Evolutionary conservation across 1,140 invertebrate species (phyloP), one percentile per base, ranked within the genome.

Genomic region (Brachionus rotundiformis): DNA sequence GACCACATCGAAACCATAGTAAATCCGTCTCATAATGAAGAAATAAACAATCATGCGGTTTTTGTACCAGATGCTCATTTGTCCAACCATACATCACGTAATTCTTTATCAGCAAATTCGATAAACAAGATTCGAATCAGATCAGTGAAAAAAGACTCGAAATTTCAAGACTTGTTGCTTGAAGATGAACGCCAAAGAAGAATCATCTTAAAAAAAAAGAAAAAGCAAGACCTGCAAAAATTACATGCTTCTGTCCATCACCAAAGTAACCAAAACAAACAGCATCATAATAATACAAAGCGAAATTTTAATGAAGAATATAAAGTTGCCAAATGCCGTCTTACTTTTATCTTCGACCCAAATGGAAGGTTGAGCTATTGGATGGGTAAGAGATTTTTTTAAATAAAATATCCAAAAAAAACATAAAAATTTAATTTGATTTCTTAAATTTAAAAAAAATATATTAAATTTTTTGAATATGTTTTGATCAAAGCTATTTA

Each of bases 341-440:
- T 68, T 41, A 83, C 83, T 16, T 83, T 89, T 83, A 85, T 88
- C 13, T 89, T 89, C 82, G 88, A 89, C 82, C 88, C 88, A 6
- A 86, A 87, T 3, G 88, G 88, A 6, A 85, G 87, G 0, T 82
- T 88, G n/a, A 85, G 86, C 19, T 89, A 89, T 82, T 89, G 87
- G 86, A 89, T 88, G 88, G 86, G 79, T 79, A 79, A 54, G 47
- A 54, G 13, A 54, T 13, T 41, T 1, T 5, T 13, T 41, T 41
- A 13, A 41, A 41, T 13, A 13, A 41, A 36, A 36, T 36, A 8
- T 4, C 33, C 33, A n/a, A n/a, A n/a, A n/a, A n/a, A n/a, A n/a
- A n/a, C n/a, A 36, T 7, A 39, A 39, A 39, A 39, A 10, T 4
- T 39, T 1, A 41, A 6, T 41, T 41, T 11, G n/a, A 13, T 41